phyloP scores from a whole-genome alignment of 2,113 vertebrate genomes.

The Melanotaenia duboulayi region DNA sequence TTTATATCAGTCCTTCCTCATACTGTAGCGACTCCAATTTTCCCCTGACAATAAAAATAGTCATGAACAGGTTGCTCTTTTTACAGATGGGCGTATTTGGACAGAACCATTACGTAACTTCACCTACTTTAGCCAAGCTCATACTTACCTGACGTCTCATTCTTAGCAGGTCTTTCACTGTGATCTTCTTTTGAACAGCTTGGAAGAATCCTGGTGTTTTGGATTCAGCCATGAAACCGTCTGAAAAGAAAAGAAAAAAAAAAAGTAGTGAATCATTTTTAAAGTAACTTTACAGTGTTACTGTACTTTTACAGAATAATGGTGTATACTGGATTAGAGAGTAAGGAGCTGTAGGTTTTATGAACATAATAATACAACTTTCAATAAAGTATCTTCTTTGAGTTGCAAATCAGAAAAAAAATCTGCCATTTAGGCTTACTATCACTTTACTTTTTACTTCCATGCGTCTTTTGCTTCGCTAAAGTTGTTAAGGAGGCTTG shows the following conservation, averaged over 20 bases:
- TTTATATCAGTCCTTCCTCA: slow-evolving; percentile 19
- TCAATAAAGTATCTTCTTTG: no score
- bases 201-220: not conserved
- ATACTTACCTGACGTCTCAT: slow-evolving; percentile 47
- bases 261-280: not conserved
- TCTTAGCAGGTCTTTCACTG: slow-evolving; percentile 70
- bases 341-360: not conserved
- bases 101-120: not conserved
- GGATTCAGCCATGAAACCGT: not conserved
- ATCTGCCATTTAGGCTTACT: no score
- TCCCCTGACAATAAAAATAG: not conserved
- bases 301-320: not conserved
- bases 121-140: not conserved
- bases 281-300: no score
- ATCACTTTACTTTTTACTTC: no score
- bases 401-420: no score
- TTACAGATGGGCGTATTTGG: not conserved
- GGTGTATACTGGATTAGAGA: not conserved
- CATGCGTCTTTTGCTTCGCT: no score
- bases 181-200: slow-evolving; percentile 48
- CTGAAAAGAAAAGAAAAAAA: not conserved
- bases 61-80: not conserved
- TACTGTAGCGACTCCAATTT: slow-evolving; percentile 1
- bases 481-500: no score
- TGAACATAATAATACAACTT: no score